A percentile compares a stretch with the other conserved stretches of the same genome.
phyloP scores from a whole-genome alignment of 2,888 invertebrate species.

The Habrosyne pyritoides region DNA sequence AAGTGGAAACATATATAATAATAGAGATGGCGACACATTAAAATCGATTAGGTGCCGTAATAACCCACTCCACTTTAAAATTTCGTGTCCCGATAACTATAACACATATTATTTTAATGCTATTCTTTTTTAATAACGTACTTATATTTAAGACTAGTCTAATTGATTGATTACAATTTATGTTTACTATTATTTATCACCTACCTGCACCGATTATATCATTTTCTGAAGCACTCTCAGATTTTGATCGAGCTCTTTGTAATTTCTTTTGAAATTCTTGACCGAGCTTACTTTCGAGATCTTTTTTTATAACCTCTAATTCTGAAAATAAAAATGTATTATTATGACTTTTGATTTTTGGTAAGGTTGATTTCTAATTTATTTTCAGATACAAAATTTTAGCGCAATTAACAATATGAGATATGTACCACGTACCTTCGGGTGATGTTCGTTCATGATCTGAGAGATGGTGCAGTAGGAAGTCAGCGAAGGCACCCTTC shows the following conservation, averaged over 20 bases:
- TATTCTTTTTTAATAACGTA: too few species aligned
- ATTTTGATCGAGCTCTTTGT: constrained; percentile 87
- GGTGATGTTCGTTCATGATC: constrained; percentile 83
- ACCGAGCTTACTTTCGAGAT: constrained; percentile 87
- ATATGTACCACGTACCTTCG: constrained; percentile 55
- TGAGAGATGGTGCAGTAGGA: constrained; percentile 90
- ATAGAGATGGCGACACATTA: too few species aligned
- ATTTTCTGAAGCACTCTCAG: constrained; percentile 90
- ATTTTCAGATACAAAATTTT: too few species aligned
- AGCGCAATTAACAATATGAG: neutral
- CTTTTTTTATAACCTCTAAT: constrained; percentile 87
- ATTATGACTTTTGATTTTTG: neutral
- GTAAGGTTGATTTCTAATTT: too few species aligned
- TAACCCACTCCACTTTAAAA: neutral
- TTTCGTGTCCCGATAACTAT: too few species aligned
- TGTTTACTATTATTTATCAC: too few species aligned
- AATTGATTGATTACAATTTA: too few species aligned
- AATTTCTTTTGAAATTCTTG: constrained; percentile 88
- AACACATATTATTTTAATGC: too few species aligned
- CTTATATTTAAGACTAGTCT: too few species aligned
- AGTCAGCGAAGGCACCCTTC: constrained; percentile 94
- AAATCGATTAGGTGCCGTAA: too few species aligned
- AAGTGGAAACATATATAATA: too few species aligned
- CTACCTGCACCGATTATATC: constrained; percentile 63
- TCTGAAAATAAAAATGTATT: constrained; percentile 51